Percentiles rank a stretch among this genome's conserved stretches.
These are phyloP conservation scores for Corythornis madagascariensis DNA, from an alignment of 2,113 vertebrate genomes.

Conservation along the genomic window DNA sequence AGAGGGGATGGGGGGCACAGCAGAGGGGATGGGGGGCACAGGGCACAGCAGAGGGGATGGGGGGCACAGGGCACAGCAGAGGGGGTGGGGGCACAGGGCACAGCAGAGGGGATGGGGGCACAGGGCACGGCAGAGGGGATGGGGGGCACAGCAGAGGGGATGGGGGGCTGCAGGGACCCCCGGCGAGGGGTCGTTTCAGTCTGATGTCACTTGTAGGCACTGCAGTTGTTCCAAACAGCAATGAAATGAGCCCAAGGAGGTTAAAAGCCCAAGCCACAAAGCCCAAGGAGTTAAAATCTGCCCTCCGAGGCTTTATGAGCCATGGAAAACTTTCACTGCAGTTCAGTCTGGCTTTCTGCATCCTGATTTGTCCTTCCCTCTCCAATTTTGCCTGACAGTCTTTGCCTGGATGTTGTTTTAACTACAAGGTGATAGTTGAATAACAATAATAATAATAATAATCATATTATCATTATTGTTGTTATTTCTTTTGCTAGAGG, in stretches of 20 bases:
- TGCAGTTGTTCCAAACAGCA: neutral
- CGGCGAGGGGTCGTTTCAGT: fast-evolving
- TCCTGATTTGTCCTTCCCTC: neutral
- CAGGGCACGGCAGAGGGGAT: too few relatives aligned
- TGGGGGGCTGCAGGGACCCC: too few relatives aligned
- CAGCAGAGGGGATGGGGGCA: too few relatives aligned
- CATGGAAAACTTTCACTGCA: neutral
- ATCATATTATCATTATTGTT: neutral
- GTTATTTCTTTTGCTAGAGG: neutral
- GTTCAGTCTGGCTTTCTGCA: neutral
- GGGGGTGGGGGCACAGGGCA: too few relatives aligned
- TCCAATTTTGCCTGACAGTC: neutral
- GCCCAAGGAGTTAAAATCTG: neutral
- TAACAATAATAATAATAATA: neutral
- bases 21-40: too few relatives aligned
- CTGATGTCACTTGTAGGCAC: fast-evolving
- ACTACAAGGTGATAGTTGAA: neutral
- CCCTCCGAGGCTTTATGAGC: neutral
- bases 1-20: too few relatives aligned
- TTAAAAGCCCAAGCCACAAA: neutral
- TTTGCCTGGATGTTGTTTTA: neutral
- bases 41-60: too few relatives aligned
- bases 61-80: too few relatives aligned
- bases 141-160: too few relatives aligned
- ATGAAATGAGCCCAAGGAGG: fast-evolving